Conservation (phyloP, 2,797 vertebrate genomes). For the Avahi laniger region DNA sequence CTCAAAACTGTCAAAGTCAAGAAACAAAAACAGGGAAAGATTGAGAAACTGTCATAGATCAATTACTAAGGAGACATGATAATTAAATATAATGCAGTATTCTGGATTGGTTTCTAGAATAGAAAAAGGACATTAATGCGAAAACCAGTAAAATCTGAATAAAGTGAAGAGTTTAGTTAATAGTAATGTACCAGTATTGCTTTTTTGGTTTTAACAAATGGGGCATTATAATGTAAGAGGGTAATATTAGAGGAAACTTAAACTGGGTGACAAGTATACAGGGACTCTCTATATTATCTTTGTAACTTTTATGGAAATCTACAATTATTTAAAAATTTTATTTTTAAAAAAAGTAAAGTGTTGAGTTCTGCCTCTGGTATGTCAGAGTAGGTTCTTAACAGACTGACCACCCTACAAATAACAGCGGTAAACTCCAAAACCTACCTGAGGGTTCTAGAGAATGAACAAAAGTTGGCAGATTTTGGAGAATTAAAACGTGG, state of each 20-base stretch:
- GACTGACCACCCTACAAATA: neutral
- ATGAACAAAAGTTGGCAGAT: neutral
- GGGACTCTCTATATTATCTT: neutral
- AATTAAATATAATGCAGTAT: neutral
- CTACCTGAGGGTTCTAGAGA: neutral
- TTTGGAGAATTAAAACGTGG: neutral
- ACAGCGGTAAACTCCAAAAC: neutral
- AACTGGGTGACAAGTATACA: neutral
- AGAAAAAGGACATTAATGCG: neutral
- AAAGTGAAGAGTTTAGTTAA: neutral
- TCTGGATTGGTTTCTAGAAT: neutral
- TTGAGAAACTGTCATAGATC: neutral
- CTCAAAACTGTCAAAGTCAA: neutral
- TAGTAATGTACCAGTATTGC: neutral
- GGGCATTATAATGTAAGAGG: neutral
- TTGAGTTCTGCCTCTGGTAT: neutral
- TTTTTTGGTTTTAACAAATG: conserved; percentile 24
- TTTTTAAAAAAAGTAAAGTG: neutral
- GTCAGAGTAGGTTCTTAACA: neutral
- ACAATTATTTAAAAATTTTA: neutral
- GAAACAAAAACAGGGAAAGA: neutral
- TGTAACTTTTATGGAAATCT: neutral
- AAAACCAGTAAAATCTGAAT: neutral
- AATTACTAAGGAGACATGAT: neutral
- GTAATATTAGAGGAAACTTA: neutral